Percentiles rank a stretch among this genome's conserved stretches.
phyloP scores from a whole-genome alignment of 2,888 invertebrate species.

The Hydriomena furcata region DNA sequence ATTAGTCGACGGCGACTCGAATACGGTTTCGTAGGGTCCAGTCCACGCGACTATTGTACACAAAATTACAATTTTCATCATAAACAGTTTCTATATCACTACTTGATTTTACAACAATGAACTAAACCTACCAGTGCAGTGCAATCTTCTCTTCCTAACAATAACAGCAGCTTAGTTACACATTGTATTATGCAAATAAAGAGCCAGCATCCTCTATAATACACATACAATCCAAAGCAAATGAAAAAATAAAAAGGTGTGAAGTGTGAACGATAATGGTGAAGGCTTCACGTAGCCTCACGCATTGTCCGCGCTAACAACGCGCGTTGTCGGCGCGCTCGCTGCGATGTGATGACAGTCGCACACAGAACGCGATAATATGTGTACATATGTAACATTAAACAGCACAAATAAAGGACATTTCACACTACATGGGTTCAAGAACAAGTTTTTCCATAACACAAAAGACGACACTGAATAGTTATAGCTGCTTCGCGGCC shows the following conservation, averaged over 20 bases:
- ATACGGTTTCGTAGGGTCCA: slow-evolving; percentile 67
- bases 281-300: slow-evolving; percentile 50
- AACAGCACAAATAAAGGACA: slow-evolving; percentile 82
- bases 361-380: slow-evolving; percentile 74
- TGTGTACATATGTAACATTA: slow-evolving; percentile 84
- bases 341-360: slow-evolving; percentile 64
- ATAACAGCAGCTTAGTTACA: not conserved
- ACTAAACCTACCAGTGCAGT: no score
- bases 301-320: slow-evolving; percentile 72
- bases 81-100: not conserved
- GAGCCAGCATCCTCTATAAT: slow-evolving; percentile 12
- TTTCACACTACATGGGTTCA: slow-evolving; percentile 84
- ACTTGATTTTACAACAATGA: no score
- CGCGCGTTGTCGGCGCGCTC: slow-evolving; percentile 48
- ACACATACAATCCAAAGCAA: slow-evolving; percentile 22
- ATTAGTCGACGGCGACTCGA: slow-evolving; percentile 73
- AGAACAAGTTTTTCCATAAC: slow-evolving; percentile 84
- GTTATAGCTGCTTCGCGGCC: slow-evolving; percentile 82
- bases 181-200: slow-evolving; percentile 17
- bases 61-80: not conserved
- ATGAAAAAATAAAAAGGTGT: slow-evolving; percentile 32
- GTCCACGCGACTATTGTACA: slow-evolving; percentile 48
- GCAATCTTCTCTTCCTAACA: no score
- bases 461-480: slow-evolving; percentile 84
- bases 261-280: slow-evolving; percentile 47